phyloP scores from a whole-genome alignment of 1,140 invertebrate species.

The Lineus longissimus region DNA sequence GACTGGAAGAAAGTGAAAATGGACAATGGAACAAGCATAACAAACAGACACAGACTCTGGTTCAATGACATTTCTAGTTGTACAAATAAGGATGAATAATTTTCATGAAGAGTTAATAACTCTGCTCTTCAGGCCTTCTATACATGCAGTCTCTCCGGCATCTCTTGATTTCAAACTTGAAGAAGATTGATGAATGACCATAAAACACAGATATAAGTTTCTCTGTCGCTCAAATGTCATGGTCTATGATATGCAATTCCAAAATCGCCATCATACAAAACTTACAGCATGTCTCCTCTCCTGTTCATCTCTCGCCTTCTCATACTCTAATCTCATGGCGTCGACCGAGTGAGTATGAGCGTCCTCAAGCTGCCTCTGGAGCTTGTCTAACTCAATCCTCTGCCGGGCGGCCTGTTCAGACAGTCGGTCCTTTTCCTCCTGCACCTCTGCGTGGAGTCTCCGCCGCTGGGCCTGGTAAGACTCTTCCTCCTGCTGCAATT shows the following conservation, averaged over 20 bases:
- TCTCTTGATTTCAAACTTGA: no score
- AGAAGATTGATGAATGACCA: no score
- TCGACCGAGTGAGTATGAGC: slow-evolving; percentile 41
- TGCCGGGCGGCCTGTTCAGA: slow-evolving; percentile 42
- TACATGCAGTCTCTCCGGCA: no score
- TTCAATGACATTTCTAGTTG: background rate
- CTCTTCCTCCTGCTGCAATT: slow-evolving; percentile 53
- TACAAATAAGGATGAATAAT: background rate
- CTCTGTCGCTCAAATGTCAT: no score
- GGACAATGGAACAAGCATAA: background rate
- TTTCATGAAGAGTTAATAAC: background rate
- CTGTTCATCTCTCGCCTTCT: slow-evolving; percentile 49
- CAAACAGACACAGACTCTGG: background rate
- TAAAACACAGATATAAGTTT: no score
- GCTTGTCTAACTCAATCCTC: slow-evolving; percentile 46
- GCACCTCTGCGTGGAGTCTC: slow-evolving; percentile 47
- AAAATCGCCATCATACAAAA: slow-evolving; percentile 6
- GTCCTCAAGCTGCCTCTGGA: slow-evolving; percentile 51
- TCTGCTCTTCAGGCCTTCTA: background rate
- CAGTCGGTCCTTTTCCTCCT: slow-evolving; percentile 53
- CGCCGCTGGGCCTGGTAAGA: slow-evolving; percentile 49
- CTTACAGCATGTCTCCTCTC: slow-evolving; percentile 49
- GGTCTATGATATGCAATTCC: no score
- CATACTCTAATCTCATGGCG: slow-evolving; percentile 51
- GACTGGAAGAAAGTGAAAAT: slow-evolving; percentile 26